Evolutionary conservation across 2,113 vertebrate species (phyloP).

Genomic region (Polypterus senegalus): DNA sequence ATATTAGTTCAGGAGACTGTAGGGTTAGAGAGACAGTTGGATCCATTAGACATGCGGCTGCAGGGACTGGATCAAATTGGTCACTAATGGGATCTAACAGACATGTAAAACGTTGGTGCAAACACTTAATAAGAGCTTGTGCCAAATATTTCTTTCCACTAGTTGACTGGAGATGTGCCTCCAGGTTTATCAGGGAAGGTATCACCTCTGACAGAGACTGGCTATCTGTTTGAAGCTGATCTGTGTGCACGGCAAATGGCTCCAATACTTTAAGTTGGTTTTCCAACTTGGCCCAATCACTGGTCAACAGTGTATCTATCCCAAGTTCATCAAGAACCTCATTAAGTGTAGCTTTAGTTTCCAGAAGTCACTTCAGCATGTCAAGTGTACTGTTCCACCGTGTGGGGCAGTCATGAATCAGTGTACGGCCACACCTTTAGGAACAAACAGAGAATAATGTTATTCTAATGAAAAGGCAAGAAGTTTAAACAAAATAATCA

Average conservation of each 20-base stretch:
- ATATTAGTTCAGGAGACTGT: slow-evolving; percentile 11
- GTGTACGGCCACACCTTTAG: slow-evolving; percentile 5
- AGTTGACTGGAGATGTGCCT: slow-evolving; percentile 14
- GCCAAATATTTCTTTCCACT: slow-evolving; percentile 8
- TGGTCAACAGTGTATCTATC: slow-evolving; percentile 17
- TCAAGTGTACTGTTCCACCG: slow-evolving; percentile 15
- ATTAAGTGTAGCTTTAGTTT: slow-evolving; percentile 16
- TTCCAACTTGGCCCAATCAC: slow-evolving; percentile 15
- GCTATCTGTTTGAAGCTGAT: slow-evolving; percentile 17
- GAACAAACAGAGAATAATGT: too few relatives aligned
- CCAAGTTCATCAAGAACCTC: slow-evolving; percentile 17
- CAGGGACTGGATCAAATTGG: slow-evolving; percentile 18
- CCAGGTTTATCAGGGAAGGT: slow-evolving; percentile 12
- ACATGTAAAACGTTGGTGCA: slow-evolving; percentile 8
- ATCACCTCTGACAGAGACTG: slow-evolving; percentile 17
- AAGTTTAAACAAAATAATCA: too few relatives aligned
- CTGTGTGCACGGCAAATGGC: slow-evolving; percentile 15
- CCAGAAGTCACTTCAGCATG: slow-evolving; percentile 19
- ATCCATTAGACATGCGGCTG: slow-evolving; percentile 19
- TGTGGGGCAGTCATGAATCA: slow-evolving; percentile 12
- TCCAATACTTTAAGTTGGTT: slow-evolving; percentile 16
- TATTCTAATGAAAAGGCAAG: too few relatives aligned
- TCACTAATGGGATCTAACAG: slow-evolving; percentile 8
- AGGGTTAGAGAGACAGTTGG: slow-evolving; percentile 17
- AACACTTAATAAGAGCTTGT: slow-evolving; percentile 12